Conservation (phyloP, 2,888 invertebrate genomes). For the Gnatocerus cornutus region DNA sequence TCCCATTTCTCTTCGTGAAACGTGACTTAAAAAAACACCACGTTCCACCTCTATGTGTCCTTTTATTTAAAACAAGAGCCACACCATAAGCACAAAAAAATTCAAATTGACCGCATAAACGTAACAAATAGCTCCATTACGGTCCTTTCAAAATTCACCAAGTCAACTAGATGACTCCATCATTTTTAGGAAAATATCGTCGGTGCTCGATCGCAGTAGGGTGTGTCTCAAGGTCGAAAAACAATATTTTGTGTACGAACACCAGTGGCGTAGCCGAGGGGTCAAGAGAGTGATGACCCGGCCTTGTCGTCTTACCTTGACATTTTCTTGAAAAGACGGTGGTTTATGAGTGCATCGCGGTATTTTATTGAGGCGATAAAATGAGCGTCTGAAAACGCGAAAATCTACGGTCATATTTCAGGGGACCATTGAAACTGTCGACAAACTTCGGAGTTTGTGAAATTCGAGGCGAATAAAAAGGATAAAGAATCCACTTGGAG, state of each 20-base stretch:
- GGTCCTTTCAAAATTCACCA: no score
- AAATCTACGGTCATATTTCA: slow-evolving; percentile 28
- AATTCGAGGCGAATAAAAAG: slow-evolving; percentile 31
- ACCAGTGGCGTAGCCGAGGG: neutral
- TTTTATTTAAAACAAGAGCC: neutral
- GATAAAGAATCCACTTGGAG: slow-evolving; percentile 12
- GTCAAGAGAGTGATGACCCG: neutral
- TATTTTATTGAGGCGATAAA: neutral
- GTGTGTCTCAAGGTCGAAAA: neutral
- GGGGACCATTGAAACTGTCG: slow-evolving; percentile 41
- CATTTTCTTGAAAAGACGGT: neutral
- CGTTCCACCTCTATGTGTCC: neutral
- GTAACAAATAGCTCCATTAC: no score
- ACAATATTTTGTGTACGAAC: neutral
- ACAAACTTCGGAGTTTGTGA: slow-evolving; percentile 34
- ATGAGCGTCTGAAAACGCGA: neutral
- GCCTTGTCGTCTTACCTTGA: neutral
- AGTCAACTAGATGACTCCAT: no score
- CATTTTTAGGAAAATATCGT: no score
- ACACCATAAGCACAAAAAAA: neutral
- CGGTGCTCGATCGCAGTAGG: neutral
- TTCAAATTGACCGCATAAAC: neutral
- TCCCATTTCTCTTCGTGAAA: neutral
- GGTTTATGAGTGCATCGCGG: neutral
- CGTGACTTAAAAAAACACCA: slow-evolving; percentile 1